Percentiles rank a stretch among this genome's conserved stretches.
Evolutionary conservation across 2,113 vertebrate genomes (phyloP).

Genomic region (Kryptolebias marmoratus): DNA sequence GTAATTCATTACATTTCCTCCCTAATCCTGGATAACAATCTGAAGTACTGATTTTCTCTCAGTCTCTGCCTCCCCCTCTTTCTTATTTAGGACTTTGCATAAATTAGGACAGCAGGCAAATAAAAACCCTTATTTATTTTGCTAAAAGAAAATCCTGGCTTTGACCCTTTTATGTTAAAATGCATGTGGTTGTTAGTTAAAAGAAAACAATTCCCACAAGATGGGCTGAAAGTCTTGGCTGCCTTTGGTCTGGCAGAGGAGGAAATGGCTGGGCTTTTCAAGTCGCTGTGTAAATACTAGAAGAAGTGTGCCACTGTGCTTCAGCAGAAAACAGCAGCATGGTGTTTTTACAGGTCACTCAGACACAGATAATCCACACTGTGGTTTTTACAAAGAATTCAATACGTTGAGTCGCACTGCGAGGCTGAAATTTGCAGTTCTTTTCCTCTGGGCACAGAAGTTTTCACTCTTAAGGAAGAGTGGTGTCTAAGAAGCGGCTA

Average conservation of each 20-base stretch:
- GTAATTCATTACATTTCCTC: slow-evolving; percentile 11
- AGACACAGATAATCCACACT: slow-evolving; percentile 40
- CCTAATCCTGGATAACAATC: slow-evolving; percentile 26
- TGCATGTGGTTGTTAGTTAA: slow-evolving; percentile 50
- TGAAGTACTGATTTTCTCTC: slow-evolving; percentile 16
- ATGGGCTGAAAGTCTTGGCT: slow-evolving; percentile 54
- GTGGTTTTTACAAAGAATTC: slow-evolving; percentile 12
- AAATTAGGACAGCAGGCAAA: slow-evolving; percentile 55
- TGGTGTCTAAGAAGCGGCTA: slow-evolving; percentile 21
- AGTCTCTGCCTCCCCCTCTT: slow-evolving; percentile 4
- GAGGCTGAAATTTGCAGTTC: slow-evolving; percentile 14
- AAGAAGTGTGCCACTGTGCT: slow-evolving; percentile 71
- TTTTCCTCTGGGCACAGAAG: slow-evolving; percentile 27
- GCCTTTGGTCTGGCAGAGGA: slow-evolving; percentile 63
- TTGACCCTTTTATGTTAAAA: slow-evolving; percentile 63
- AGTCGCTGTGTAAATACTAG: slow-evolving; percentile 63
- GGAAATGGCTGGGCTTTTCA: slow-evolving; percentile 68
- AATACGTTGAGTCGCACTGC: slow-evolving; percentile 19
- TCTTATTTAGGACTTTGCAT: slow-evolving; percentile 50
- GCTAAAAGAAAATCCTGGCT: slow-evolving; percentile 57
- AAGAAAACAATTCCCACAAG: slow-evolving; percentile 60
- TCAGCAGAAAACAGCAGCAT: slow-evolving; percentile 32
- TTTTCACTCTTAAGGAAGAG: slow-evolving; percentile 35
- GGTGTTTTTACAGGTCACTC: slow-evolving; percentile 51
- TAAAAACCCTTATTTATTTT: slow-evolving; percentile 46